Base-by-base conservation (phyloP, 2,113 vertebrate genomes). In the Varanus komodoensis region DNA sequence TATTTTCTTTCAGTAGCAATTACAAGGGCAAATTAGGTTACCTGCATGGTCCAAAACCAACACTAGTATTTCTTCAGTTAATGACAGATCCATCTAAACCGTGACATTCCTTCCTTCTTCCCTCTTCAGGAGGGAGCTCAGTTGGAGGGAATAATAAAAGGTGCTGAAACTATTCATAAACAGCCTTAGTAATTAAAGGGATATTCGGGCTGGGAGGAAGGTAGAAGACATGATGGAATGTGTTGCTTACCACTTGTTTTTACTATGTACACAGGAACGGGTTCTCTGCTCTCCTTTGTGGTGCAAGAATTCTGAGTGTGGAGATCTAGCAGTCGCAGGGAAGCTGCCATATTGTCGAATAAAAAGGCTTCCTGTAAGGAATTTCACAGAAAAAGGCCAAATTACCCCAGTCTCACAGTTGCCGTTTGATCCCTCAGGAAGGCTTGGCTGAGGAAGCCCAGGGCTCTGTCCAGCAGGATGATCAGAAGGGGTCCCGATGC, bases 161-260 rank as follows among this genome's bases (percentile, higher is more conserved):
- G 8, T 27, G 38, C 23, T 29, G 25, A 32, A 67, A 78, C 19
- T 23, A 48, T 50, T 27, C 0, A 6, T 34, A 74, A 4, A 1
- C 52, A 34, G 11, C 19, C 2, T 52, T 19, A 27, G 50, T 12
- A 77, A 38, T 5, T 64, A 38, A n/a, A 52, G 67, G 9, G 34
- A 29, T 15, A 34, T 54, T 17, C 4, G 57, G 27, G 8, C 34
- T 61, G 29, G 73, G 27, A 29, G n/a, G 23, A 12, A 19, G 14
- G 44, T n/a, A 79, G 6, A 7, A 23, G 6, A 15, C 52, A 82
- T 19, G n/a, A 88, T 34, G 21, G 69, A 44, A 38, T 0, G 54
- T 74, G 64, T 69, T 2, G 8, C 97, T 97, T 96, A 99, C 99
- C 98, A 0, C 95, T 97, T 89, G 96, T 95, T 95, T 97, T 96